Percentiles rank a stretch among this genome's conserved stretches.
Conservation (phyloP, 2,113 vertebrate species). For the Cyprinodon variegatus region DNA sequence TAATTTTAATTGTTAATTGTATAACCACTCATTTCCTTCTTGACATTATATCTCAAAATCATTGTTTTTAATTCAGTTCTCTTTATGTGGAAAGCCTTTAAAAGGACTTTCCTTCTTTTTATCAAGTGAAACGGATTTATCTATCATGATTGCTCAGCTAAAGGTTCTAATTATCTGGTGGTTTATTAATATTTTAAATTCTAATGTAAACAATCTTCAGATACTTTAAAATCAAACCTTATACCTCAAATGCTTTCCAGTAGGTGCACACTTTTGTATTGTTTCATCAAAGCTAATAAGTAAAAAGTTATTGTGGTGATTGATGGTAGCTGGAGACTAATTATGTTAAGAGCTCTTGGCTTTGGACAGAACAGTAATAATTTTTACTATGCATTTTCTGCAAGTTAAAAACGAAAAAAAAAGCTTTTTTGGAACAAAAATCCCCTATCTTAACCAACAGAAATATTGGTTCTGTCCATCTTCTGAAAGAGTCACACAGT, state of each 20-base stretch:
- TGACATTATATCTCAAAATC: neutral
- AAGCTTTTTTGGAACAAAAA: slow-evolving; percentile 31
- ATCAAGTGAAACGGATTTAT: neutral
- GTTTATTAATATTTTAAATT: too few species aligned
- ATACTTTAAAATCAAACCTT: neutral
- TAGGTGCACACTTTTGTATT: too few species aligned
- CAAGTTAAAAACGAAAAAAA: slow-evolving; percentile 30
- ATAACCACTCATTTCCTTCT: neutral
- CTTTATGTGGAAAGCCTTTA: neutral
- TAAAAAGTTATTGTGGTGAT: neutral
- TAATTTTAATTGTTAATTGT: too few species aligned
- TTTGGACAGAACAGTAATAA: neutral
- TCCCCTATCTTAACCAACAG: slow-evolving; percentile 44
- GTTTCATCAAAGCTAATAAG: too few species aligned
- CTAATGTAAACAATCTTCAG: neutral
- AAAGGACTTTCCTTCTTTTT: neutral
- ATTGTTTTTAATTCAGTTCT: neutral
- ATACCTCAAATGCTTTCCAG: neutral
- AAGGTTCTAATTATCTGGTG: neutral
- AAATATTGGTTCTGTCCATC: slow-evolving; percentile 23
- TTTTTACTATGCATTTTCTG: slow-evolving; percentile 29
- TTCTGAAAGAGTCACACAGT: slow-evolving; percentile 28
- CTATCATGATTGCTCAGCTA: neutral
- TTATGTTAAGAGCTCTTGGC: neutral
- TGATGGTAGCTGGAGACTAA: neutral